Evolutionary conservation across 2,888 invertebrate species (phyloP).

Genomic region (Bellardia bayeri): DNA sequence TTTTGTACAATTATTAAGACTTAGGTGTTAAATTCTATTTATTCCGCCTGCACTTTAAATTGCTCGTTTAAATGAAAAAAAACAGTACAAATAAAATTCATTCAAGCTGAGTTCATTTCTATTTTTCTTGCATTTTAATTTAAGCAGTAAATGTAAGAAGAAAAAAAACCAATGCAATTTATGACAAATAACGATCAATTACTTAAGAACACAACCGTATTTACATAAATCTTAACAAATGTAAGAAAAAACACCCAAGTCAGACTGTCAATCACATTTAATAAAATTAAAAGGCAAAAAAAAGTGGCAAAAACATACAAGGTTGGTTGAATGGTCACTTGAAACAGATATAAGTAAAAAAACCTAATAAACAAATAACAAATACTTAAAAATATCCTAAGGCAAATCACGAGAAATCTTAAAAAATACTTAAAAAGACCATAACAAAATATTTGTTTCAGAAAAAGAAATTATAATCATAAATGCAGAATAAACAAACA

Average conservation of each 20-base stretch:
- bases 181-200: conserved; percentile 59
- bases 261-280: conserved; percentile 61
- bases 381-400: neutral
- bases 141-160: conserved; percentile 9
- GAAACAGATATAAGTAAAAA: neutral
- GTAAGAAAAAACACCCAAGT: conserved; percentile 49
- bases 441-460: neutral
- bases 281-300: conserved; percentile 8
- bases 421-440: neutral
- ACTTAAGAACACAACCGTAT: conserved; percentile 47
- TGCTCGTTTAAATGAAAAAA: neutral
- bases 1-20: neutral
- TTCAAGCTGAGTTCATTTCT: conserved; percentile 37
- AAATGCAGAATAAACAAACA: neutral
- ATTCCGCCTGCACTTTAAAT: conserved; percentile 22
- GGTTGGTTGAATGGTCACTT: neutral
- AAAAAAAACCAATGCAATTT: conserved; percentile 31
- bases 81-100: conserved; percentile 3
- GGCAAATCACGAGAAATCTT: neutral
- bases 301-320: neutral
- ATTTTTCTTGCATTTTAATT: conserved; percentile 20
- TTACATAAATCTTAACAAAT: conserved; percentile 56
- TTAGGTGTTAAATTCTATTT: conserved; percentile 16
- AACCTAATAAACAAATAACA: conserved; percentile 1
- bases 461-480: neutral